phyloP scores from a whole-genome alignment of 37 sponge, comb jelly and placozoan species.

The Beroe ovata region DNA sequence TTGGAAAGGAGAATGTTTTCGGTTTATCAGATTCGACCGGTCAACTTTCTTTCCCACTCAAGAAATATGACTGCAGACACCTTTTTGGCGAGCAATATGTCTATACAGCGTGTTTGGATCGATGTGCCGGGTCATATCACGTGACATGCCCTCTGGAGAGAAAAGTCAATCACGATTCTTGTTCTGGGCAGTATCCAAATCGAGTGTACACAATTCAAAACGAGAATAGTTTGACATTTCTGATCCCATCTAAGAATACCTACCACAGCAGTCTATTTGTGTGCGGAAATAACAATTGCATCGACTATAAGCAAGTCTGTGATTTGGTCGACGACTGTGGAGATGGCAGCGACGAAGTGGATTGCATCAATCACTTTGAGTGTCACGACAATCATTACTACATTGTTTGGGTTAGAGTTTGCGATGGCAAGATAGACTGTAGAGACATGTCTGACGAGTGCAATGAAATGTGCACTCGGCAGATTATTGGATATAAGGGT shows the following conservation, averaged over 20 bases:
- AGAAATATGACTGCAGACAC: neutral
- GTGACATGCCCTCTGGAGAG: neutral
- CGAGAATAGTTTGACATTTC: neutral
- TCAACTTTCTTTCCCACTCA: neutral
- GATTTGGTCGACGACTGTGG: neutral
- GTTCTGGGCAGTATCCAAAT: neutral
- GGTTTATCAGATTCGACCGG: neutral
- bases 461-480: neutral
- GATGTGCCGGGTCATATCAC: neutral
- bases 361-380: neutral
- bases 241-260: neutral
- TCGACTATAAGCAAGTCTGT: neutral
- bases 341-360: neutral
- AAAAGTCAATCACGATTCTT: neutral
- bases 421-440: neutral
- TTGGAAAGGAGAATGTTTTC: neutral
- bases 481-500: neutral
- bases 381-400: neutral
- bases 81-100: constrained; percentile 17
- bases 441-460: neutral
- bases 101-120: neutral
- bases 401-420: neutral
- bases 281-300: neutral
- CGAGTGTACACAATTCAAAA: neutral
- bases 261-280: neutral